These are phyloP conservation scores for Panurus biarmicus DNA, from an alignment of 2,113 vertebrate species.

Conservation along the genomic window DNA sequence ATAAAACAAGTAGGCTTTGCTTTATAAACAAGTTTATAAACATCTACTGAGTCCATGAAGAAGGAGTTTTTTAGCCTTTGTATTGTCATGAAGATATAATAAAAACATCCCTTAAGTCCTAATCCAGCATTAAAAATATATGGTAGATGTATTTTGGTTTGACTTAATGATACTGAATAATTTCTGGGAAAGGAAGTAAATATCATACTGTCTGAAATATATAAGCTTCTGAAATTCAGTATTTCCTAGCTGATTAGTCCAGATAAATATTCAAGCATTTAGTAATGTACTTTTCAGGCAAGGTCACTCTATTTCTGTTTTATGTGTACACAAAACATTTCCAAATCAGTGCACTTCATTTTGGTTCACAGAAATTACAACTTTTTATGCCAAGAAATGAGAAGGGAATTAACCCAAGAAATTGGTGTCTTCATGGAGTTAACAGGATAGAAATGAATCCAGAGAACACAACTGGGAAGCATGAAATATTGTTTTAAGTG, in stretches of 20 bases:
- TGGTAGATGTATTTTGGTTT: background rate
- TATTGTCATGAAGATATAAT: background rate
- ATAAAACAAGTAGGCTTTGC: conserved; percentile 45
- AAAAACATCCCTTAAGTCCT: conserved; percentile 25
- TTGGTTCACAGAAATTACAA: background rate
- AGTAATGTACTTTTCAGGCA: background rate
- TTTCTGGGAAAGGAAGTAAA: background rate
- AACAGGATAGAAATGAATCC: background rate
- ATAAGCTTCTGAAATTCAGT: background rate
- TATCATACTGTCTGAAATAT: background rate
- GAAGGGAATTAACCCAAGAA: background rate
- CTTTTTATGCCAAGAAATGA: background rate
- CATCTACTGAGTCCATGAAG: conserved; percentile 3
- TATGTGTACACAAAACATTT: background rate
- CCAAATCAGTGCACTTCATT: background rate
- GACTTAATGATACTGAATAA: background rate
- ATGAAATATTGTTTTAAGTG: background rate
- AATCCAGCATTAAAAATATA: conserved; percentile 17
- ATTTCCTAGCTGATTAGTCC: background rate
- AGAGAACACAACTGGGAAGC: background rate
- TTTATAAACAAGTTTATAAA: conserved; percentile 61
- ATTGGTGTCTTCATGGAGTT: background rate
- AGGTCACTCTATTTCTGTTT: background rate
- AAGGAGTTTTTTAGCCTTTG: background rate
- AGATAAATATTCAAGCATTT: background rate